Evolutionary conservation across 2,797 vertebrate genomes (phyloP).

Genomic region (Apogon talboti): DNA sequence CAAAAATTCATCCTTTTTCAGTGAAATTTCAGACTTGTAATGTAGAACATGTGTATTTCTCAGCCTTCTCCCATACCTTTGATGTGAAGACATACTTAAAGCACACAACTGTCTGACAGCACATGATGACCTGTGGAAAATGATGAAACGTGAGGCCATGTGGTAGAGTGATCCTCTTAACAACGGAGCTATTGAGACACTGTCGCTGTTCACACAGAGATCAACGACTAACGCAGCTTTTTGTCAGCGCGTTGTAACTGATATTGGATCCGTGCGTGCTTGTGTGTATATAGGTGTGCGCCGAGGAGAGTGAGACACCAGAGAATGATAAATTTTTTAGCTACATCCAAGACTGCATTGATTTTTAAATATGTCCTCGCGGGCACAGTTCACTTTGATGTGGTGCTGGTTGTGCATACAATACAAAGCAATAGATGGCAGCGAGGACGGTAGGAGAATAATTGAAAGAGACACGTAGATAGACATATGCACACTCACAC

Average conservation of each 20-base stretch:
- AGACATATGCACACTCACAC: slow-evolving; percentile 22
- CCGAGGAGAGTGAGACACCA: slow-evolving; percentile 35
- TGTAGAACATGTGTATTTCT: too few species aligned
- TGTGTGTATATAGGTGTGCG: slow-evolving; percentile 47
- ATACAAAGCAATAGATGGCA: slow-evolving; percentile 51
- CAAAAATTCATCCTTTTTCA: too few species aligned
- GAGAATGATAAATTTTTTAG: slow-evolving; percentile 67
- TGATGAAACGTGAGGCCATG: slow-evolving; percentile 38
- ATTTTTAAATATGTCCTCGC: slow-evolving; percentile 75
- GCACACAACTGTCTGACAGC: slow-evolving; percentile 19
- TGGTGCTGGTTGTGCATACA: slow-evolving; percentile 62
- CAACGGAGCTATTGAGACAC: slow-evolving; percentile 41
- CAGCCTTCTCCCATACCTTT: slow-evolving; percentile 3
- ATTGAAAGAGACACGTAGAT: slow-evolving; percentile 51
- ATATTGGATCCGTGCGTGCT: slow-evolving; percentile 39
- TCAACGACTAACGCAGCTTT: slow-evolving; percentile 44
- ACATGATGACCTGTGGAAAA: slow-evolving; percentile 55
- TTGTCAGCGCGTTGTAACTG: slow-evolving; percentile 41
- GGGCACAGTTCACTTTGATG: slow-evolving; percentile 74
- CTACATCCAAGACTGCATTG: slow-evolving; percentile 65
- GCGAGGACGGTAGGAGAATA: slow-evolving; percentile 47
- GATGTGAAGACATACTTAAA: slow-evolving; percentile 38
- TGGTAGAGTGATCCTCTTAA: slow-evolving; percentile 47
- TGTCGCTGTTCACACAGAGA: slow-evolving; percentile 38
- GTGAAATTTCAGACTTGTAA: too few species aligned